Base-by-base conservation (phyloP, 2,113 vertebrate genomes). In the Ammodytes marinus region DNA sequence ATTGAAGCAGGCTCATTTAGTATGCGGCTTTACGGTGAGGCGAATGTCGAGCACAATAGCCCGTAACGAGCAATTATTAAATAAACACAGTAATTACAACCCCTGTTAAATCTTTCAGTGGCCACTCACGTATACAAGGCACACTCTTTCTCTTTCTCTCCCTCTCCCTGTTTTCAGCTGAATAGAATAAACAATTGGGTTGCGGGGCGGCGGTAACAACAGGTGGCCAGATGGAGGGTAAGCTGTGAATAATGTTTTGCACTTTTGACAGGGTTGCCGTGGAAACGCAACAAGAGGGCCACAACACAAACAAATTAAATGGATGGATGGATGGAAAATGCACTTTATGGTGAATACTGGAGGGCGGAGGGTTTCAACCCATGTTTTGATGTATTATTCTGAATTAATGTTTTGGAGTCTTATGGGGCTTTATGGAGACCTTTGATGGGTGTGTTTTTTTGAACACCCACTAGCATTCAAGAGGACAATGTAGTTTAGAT, bases 141-240 rank as follows among this genome's bases (percentile, higher is more conserved):
- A 49, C 45, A 13, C 60, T 27, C 27, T 27, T 27, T 27, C 60
- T 27, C 27, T 27, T 27, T 27, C 27, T 1, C 27, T 27, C 27
- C 27, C 27, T 27, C 27, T n/a, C 42, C 39, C 55, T 17, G 6
- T 74, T 71, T 60, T 63, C 60, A 57, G 40, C 73, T 69, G 74
- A 69, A 35, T 49, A 9, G 80, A 58, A 52, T n/a, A 52, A 90
- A 84, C 82, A 87, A 74, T 89, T 8, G 64, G 72, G 76, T 53
- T 69, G 86, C 39, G 27, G 83, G 68, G 86, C 39, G 27, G 83
- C 64, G 11, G 66, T 5, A 82, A 57, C 85, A 92, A 88, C 92
- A 89, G 86, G 89, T 87, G 86, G 83, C 61, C 57, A 74, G n/a
- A 73, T n/a, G 5, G 85, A 88, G 82, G 82, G 47, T 57, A 52